Evolutionary conservation across 2,888 invertebrate species (phyloP), one percentile per base, ranked within the genome.

Genomic region (Drosophila kambysellisi): DNA sequence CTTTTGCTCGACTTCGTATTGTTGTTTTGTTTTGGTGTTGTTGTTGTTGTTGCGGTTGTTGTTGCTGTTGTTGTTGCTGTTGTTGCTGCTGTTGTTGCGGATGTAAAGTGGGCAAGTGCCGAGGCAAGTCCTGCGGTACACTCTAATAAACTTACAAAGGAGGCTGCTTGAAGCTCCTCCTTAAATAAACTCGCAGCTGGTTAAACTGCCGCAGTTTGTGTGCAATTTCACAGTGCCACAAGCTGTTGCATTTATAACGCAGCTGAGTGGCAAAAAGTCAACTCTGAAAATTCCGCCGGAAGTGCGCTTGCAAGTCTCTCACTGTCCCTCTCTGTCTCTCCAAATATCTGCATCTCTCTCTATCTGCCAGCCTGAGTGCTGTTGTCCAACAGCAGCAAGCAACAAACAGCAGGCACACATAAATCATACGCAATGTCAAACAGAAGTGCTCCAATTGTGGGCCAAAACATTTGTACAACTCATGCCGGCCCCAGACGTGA

Each of bases 371-470:
- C 33, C 25, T 39, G 33, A 41, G n/a, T 59, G 59, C 25, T 17
- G 41, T 50, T 33, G 33, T 46, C 46, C 46, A 46, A 46, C 46
- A 20, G 20, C 46, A 46, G 25, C 60, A n/a, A 32, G 54, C 68
- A 51, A 39, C 78, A 59, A 78, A 64, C 79, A 81, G 81, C 72
- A 73, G 69, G 66, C 68, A 64, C 72, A 80, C 91, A 90, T 91
- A 91, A 92, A 91, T 91, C 92, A 91, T 89, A 89, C 82, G 89
- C 88, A 89, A 88, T 86, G 85, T 86, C 85, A 87, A 92, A 91
- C 92, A 91, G 91, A 92, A 91, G 92, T 91, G 91, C 90, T 92
- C 92, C 91, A 92, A 91, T 91, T 91, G 91, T 82, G 84, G 83
- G 85, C 88, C 83, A 91, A 81, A 91, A 91, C 90, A 90, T 90